These are phyloP conservation scores for Seison nebaliae DNA, from an alignment of 1,140 invertebrate species.

Conservation along the genomic window DNA sequence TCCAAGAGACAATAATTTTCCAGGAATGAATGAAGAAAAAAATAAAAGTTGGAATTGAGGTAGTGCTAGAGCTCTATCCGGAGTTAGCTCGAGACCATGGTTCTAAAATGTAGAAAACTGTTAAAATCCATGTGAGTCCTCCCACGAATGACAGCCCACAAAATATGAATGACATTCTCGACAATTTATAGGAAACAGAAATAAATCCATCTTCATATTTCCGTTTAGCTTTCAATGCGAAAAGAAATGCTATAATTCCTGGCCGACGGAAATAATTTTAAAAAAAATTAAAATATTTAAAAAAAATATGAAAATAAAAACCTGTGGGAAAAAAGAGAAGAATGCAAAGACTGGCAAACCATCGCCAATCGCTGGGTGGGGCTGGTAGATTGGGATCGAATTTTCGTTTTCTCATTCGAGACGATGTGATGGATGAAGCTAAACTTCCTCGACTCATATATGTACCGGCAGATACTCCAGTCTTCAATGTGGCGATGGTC, in stretches of 20 bases:
- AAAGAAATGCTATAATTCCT: slow-evolving; percentile 7
- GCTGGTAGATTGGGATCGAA: slow-evolving; percentile 9
- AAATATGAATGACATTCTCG: slow-evolving; percentile 3
- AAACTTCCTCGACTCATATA: slow-evolving; percentile 1
- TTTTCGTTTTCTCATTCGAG: slow-evolving; percentile 2
- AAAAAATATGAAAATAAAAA: too few species aligned
- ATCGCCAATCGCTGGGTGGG: slow-evolving; percentile 8
- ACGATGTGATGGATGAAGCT: slow-evolving; percentile 1
- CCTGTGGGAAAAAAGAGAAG: slow-evolving; percentile 10
- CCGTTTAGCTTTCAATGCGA: slow-evolving; percentile 8
- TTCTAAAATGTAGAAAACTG: slow-evolving; percentile 5
- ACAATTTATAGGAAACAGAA: slow-evolving; percentile 7
- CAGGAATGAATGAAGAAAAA: too few species aligned
- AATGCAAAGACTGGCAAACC: slow-evolving; percentile 2
- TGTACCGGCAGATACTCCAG: not conserved
- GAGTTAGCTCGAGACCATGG: slow-evolving; percentile 12
- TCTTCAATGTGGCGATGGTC: slow-evolving; percentile 4
- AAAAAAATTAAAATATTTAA: too few species aligned
- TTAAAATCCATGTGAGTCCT: slow-evolving; percentile 7
- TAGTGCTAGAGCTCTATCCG: too few species aligned
- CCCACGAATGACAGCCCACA: slow-evolving; percentile 8
- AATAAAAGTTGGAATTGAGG: too few species aligned
- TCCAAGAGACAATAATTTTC: too few species aligned
- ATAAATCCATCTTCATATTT: slow-evolving; percentile 11
- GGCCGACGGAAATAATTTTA: too few species aligned